Evolutionary conservation across 1,140 invertebrate species (phyloP).

Genomic region (Vanessa atalanta): DNA sequence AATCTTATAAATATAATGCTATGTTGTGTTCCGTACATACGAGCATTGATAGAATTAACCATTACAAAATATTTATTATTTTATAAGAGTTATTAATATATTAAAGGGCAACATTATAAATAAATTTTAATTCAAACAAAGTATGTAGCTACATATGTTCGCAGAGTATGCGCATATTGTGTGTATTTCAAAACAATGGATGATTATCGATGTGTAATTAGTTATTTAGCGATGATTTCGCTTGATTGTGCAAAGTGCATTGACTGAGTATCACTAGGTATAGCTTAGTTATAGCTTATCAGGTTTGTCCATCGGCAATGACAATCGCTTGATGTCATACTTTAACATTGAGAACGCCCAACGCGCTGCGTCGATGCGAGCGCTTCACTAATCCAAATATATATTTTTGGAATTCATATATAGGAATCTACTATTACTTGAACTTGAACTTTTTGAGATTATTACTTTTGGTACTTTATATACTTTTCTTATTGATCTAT

Average conservation of each 20-base stretch:
- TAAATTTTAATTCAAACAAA: background rate
- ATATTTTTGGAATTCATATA: too few species aligned
- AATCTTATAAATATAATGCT: background rate
- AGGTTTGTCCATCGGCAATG: constrained; percentile 44
- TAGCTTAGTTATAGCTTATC: constrained; percentile 53
- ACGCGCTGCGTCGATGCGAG: background rate
- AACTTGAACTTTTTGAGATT: too few species aligned
- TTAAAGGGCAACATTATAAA: background rate
- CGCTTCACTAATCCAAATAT: too few species aligned
- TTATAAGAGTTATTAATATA: background rate
- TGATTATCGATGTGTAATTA: constrained; percentile 29
- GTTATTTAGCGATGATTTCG: constrained; percentile 38
- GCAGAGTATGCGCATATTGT: background rate
- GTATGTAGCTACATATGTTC: background rate
- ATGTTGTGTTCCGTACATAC: background rate
- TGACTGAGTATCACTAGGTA: constrained; percentile 58
- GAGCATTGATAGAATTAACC: background rate
- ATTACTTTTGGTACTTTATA: too few species aligned
- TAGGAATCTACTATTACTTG: too few species aligned
- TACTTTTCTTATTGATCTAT: too few species aligned
- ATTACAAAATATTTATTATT: background rate
- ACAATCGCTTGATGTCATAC: constrained; percentile 32
- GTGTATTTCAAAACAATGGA: constrained; percentile 36
- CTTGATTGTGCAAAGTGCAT: constrained; percentile 51
- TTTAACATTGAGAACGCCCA: constrained; percentile 30